These are phyloP conservation scores for Tolypeutes matacus DNA, from an alignment of 2,797 vertebrate species.

Conservation along the genomic window DNA sequence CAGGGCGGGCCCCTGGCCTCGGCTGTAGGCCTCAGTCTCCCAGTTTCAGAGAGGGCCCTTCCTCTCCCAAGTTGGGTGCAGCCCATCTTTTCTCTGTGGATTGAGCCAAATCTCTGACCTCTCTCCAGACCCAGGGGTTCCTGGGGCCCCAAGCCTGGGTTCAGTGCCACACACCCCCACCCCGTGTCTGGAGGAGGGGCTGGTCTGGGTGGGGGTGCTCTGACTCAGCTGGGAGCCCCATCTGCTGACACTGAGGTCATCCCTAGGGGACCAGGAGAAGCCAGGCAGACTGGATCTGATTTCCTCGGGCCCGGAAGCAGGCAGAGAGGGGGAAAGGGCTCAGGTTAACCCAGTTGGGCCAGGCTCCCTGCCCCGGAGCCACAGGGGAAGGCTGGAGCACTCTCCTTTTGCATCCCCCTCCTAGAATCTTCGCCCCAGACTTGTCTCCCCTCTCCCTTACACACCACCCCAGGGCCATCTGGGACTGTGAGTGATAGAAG, in stretches of 20 bases:
- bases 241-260: slow-evolving; percentile 23
- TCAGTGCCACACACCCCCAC: neutral
- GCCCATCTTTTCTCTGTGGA: neutral
- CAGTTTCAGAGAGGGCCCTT: neutral
- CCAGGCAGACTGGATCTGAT: neutral
- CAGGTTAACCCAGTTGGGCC: neutral
- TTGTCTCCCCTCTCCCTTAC: neutral
- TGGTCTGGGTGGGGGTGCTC: neutral
- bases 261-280: neutral
- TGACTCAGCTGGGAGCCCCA: neutral
- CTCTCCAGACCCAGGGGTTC: neutral
- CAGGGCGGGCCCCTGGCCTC: neutral
- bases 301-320: neutral
- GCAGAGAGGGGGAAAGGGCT: neutral
- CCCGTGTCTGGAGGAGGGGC: neutral
- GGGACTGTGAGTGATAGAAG: neutral
- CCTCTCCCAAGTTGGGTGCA: too few species aligned
- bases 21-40: neutral
- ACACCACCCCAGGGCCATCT: neutral
- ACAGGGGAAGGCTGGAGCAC: neutral
- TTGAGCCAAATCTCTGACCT: neutral
- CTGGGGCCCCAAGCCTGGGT: neutral
- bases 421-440: neutral
- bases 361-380: neutral
- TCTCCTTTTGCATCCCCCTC: neutral